Conservation (phyloP, 2,888 invertebrate species). For the Galeopsomyia nigrocyanea region DNA sequence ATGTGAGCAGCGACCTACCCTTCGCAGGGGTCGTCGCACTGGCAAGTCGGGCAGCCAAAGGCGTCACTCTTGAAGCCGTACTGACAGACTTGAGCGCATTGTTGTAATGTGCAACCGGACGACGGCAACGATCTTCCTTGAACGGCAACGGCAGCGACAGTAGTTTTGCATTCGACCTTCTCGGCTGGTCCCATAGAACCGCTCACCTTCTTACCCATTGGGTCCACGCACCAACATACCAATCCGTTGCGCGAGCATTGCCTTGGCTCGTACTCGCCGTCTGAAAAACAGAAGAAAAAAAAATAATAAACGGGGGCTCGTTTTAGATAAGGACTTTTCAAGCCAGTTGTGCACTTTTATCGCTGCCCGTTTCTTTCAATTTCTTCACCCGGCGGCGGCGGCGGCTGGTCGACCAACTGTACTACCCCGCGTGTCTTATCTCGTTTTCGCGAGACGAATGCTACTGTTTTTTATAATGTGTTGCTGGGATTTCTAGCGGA, state of each 20-base stretch:
- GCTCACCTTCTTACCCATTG: slow-evolving; percentile 80
- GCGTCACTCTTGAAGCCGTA: slow-evolving; percentile 83
- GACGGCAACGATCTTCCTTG: slow-evolving; percentile 55
- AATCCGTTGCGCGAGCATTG: slow-evolving; percentile 89
- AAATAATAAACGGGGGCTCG: no score
- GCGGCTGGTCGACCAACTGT: no score
- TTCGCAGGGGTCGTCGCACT: slow-evolving; percentile 88
- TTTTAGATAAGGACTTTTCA: background rate
- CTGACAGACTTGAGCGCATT: slow-evolving; percentile 87
- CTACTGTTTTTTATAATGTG: no score
- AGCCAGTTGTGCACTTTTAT: no score
- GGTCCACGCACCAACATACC: slow-evolving; percentile 91
- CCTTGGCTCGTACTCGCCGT: slow-evolving; percentile 79
- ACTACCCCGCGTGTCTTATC: no score
- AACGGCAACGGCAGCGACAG: slow-evolving; percentile 52
- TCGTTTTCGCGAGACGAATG: no score
- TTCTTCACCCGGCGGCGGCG: no score
- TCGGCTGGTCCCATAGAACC: slow-evolving; percentile 85
- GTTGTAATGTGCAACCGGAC: slow-evolving; percentile 75
- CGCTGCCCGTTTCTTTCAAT: no score
- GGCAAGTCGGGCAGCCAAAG: slow-evolving; percentile 85
- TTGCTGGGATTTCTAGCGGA: no score
- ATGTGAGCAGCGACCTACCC: slow-evolving; percentile 71
- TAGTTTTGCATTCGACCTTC: slow-evolving; percentile 75
- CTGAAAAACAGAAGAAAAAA: slow-evolving; percentile 58